Conservation (phyloP, 2,888 invertebrate genomes). For the Limnephilus lunatus region DNA sequence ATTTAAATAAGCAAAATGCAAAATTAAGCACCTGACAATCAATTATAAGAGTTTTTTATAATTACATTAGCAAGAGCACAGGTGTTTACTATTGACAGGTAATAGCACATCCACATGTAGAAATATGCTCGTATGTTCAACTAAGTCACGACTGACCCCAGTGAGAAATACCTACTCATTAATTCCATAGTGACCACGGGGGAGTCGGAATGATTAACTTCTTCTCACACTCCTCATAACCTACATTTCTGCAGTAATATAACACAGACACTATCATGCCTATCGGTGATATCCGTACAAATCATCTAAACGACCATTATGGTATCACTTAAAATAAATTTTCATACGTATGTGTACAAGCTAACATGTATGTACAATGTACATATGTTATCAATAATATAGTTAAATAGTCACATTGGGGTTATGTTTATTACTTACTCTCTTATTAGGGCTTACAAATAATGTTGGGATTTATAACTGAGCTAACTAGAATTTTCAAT, state of each 20-base stretch:
- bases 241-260: background rate
- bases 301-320: background rate
- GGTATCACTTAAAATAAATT: too few relatives aligned
- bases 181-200: background rate
- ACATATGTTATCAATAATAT: too few relatives aligned
- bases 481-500: too few relatives aligned
- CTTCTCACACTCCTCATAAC: background rate
- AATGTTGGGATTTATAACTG: too few relatives aligned
- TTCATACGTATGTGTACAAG: too few relatives aligned
- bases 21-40: background rate
- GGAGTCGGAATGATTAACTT: background rate
- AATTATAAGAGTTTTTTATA: background rate
- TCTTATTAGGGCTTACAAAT: too few relatives aligned
- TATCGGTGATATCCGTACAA: background rate
- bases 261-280: background rate
- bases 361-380: too few relatives aligned
- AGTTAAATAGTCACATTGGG: too few relatives aligned
- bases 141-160: background rate
- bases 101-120: background rate
- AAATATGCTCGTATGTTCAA: background rate
- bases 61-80: background rate
- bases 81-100: background rate
- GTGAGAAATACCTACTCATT: background rate
- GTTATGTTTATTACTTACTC: too few relatives aligned
- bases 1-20: background rate